phyloP scores from a whole-genome alignment of 2,888 invertebrate genomes.

The Erebia ligea region DNA sequence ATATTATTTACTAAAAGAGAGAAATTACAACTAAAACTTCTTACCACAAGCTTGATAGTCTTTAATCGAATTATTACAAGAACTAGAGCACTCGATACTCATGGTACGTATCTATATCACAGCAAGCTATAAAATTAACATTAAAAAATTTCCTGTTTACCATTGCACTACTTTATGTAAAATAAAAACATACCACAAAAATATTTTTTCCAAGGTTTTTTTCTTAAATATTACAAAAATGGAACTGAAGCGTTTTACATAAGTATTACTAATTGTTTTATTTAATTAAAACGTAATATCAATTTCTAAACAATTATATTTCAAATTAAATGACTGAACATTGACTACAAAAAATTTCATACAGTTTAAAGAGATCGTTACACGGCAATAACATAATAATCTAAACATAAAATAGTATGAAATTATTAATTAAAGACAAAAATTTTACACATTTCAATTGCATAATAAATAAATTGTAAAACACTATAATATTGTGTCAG shows the following conservation, averaged over 20 bases:
- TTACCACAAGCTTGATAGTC: constrained; percentile 43
- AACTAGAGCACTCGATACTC: constrained; percentile 40
- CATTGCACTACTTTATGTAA: constrained; percentile 13
- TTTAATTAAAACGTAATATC: not conserved
- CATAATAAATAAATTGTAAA: not conserved
- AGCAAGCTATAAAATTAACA: constrained; percentile 48
- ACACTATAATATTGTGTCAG: constrained; percentile 24
- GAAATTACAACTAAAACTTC: constrained; percentile 44
- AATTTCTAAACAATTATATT: not conserved
- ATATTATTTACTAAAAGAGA: constrained; percentile 41
- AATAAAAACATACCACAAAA: constrained; percentile 22
- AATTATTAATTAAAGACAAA: not conserved
- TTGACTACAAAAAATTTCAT: not conserved
- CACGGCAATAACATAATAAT: not conserved
- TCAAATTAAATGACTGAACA: constrained; percentile 17
- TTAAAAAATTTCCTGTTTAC: constrained; percentile 17
- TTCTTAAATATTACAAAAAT: not conserved
- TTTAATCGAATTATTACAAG: constrained; percentile 28
- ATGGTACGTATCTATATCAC: constrained; percentile 47
- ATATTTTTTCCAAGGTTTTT: too few relatives aligned
- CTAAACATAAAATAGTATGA: not conserved
- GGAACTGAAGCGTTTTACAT: constrained; percentile 4
- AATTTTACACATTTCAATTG: constrained; percentile 2
- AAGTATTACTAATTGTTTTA: not conserved
- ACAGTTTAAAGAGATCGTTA: constrained; percentile 15